A percentile compares a stretch with the other conserved stretches of the same genome.
These are phyloP conservation scores for Cheiracanthium punctorium DNA, from an alignment of 2,888 invertebrate genomes.

Conservation along the genomic window DNA sequence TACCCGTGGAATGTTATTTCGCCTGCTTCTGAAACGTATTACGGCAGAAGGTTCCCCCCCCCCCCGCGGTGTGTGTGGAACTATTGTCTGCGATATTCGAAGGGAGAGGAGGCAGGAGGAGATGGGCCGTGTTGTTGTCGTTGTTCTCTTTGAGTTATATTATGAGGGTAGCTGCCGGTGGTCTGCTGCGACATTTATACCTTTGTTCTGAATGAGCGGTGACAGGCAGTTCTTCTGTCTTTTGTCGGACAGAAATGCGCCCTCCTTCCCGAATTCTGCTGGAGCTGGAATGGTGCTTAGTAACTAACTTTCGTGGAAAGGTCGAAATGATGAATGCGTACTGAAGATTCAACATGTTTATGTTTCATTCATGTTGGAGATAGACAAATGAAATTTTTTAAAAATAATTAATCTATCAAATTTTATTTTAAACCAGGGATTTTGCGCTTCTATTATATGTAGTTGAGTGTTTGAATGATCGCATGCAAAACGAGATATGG, in stretches of 20 bases:
- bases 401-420: too few species aligned
- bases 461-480: too few species aligned
- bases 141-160: not conserved
- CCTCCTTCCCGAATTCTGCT: not conserved
- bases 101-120: slow-evolving; percentile 8
- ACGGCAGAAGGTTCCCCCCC: slow-evolving; percentile 51
- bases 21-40: slow-evolving; percentile 33
- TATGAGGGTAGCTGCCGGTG: not conserved
- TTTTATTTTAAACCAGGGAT: too few species aligned
- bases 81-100: slow-evolving; percentile 31
- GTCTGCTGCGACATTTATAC: slow-evolving; percentile 16
- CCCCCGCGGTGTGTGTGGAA: not conserved
- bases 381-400: too few species aligned
- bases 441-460: too few species aligned
- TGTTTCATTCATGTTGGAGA: too few species aligned
- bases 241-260: not conserved
- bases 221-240: not conserved
- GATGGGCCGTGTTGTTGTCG: not conserved
- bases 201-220: not conserved
- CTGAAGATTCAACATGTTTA: too few species aligned
- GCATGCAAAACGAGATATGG: too few species aligned
- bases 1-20: slow-evolving; percentile 48
- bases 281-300: too few species aligned
- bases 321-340: too few species aligned
- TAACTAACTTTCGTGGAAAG: too few species aligned